Conservation (phyloP, 2,888 invertebrate species). For the Meloe dianella region DNA sequence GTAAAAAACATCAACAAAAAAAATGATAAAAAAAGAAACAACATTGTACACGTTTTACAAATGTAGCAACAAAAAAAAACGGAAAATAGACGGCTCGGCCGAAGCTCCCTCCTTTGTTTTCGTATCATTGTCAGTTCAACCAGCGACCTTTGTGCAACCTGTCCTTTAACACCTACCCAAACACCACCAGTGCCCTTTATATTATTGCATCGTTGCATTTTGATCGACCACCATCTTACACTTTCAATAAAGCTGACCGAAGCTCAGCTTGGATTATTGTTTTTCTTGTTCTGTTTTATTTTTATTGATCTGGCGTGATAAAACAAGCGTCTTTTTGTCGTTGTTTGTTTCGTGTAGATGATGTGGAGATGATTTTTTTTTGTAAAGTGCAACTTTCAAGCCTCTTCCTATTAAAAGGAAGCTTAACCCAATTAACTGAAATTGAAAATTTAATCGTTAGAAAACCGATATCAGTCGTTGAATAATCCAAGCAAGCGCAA, state of each 20-base stretch:
- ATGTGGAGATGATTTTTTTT: too few relatives aligned
- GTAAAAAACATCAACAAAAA: not conserved
- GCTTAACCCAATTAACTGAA: slow-evolving; percentile 13
- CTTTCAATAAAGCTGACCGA: slow-evolving; percentile 40
- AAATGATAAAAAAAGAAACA: slow-evolving; percentile 44
- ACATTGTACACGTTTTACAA: slow-evolving; percentile 51
- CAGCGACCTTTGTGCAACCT: slow-evolving; percentile 58
- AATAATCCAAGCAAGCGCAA: slow-evolving; percentile 13
- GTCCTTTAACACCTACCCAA: slow-evolving; percentile 47
- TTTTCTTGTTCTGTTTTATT: not conserved
- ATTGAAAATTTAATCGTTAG: slow-evolving; percentile 12
- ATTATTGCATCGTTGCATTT: slow-evolving; percentile 59
- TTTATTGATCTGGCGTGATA: not conserved
- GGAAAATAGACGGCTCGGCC: slow-evolving; percentile 59
- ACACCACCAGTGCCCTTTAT: slow-evolving; percentile 42
- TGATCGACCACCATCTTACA: slow-evolving; percentile 57
- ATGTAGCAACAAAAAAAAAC: slow-evolving; percentile 34
- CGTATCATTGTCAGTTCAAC: slow-evolving; percentile 73
- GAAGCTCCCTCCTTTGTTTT: slow-evolving; percentile 75
- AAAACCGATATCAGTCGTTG: not conserved
- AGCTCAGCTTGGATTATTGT: slow-evolving; percentile 22
- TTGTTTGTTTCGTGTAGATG: too few relatives aligned
- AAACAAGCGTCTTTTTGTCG: too few relatives aligned
- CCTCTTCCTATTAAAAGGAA: not conserved
- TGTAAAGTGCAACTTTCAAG: not conserved